Evolutionary conservation across 2,888 invertebrate genomes (phyloP), one percentile per base, ranked within the genome.

Genomic region (Microplitis deprimator): DNA sequence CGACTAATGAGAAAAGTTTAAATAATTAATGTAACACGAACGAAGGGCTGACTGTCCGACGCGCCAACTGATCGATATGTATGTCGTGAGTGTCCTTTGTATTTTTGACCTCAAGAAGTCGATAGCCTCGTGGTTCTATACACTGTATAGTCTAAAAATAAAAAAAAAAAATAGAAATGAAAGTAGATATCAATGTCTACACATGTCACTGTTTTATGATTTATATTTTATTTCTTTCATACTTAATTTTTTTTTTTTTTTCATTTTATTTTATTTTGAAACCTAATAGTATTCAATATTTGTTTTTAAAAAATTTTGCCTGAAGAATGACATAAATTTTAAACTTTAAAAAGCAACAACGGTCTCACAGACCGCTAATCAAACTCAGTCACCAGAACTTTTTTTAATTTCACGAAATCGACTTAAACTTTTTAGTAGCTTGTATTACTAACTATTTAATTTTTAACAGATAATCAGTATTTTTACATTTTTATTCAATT

Each of bases 1-100:
- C 77, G 78, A 67, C 74, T 80, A 80, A 82, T 81, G 81, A 82
- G 79, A 79, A 81, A 82, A 82, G 82, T 82, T 82, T 82, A 79
- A 82, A 82, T 82, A 81, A 82, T 82, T 82, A 82, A 82, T 79
- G 67, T 74, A 77, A 70, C 77, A 61, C 64, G 10, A 40, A 76
- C 72, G 79, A 41, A 50, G 60, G 61, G 73, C 20, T 77, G 72
- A 40, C 72, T 65, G 73, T 71, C 79, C 78, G 61, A 75, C 79
- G 61, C 77, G 71, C 73, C 62, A 41, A 39, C 70, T 75, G 80
- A 78, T 82, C 82, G 79, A 82, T 82, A 82, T 75, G 67, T 69
- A 76, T 77, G 75, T 77, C 76, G 75, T 78, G 75, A 71, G 67
- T 70, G 59, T 77, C 74, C 77, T 79, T 80, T 80, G 74, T 78